Evolutionary conservation across 2,113 vertebrate genomes (phyloP), one percentile per base, ranked within the genome.

Genomic region (Prochilodus magdalenae): DNA sequence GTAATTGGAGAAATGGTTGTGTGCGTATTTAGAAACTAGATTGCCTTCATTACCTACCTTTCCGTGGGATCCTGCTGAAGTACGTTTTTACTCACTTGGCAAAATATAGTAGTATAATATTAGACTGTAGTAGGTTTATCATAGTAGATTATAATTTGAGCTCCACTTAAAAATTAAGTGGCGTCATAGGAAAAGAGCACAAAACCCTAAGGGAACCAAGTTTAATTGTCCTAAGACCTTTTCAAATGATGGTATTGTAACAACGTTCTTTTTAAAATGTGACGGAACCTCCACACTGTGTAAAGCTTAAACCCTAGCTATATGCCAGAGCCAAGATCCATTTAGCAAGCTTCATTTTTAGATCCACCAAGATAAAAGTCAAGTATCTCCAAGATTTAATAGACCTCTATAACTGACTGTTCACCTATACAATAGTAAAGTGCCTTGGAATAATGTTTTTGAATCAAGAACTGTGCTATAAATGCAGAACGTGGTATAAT

Each of bases 21-120:
- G 67, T 69, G 53, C 11, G 76, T 62, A 72, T 81, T 79, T 79
- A 47, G 75, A 71, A 82, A 79, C 72, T 71, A 75, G 80, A 82
- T 79, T 47, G 40, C 40, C 36, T 79, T 70, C 67, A 30, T 44
- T 55, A 16, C 49, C 16, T 66, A 60, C 71, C 63, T 82, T 75
- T 75, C 80, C 67, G 49, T 67, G 27, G 30, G 72, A 81, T 62
- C 60, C 15, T 65, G 27, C 18, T n/a, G 70, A 30, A 65, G 47
- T 36, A 36, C 22, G 65, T 67, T 10, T 66, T 67, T 36, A 67
- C 30, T 67, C n/a, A 22, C 26, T 22, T 67, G 33, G 20, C 10
- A 24, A 36, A 36, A n/a, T 22, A 2, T 12, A n/a, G 65, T 40
- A 30, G 11, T 40, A 33, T 30, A 18, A 0, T 15, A 36, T 36